Conservation (phyloP, 2,113 vertebrate species). For the Phyllostomus hastatus region DNA sequence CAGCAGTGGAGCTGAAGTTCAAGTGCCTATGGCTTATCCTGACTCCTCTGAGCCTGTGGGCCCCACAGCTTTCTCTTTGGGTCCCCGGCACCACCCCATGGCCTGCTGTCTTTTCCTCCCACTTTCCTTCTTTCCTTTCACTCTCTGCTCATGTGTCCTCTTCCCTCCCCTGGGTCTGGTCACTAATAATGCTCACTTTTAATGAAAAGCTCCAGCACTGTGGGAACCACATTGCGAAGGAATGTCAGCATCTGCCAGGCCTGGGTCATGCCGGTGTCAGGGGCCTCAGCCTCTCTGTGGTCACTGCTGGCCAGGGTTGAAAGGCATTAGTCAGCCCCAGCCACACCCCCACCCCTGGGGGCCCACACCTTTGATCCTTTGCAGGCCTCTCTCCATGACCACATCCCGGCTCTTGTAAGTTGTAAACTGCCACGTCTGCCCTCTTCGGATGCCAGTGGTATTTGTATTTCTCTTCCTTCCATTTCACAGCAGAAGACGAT, state of each 20-base stretch:
- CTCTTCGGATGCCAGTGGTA: background rate
- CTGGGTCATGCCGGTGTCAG: conserved; percentile 43
- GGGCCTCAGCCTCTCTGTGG: conserved; percentile 36
- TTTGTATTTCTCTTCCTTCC: background rate
- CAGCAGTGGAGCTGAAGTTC: too few relatives aligned
- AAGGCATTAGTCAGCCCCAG: conserved; percentile 23
- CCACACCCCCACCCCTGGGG: background rate
- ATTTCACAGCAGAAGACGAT: background rate
- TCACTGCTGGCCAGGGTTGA: conserved; percentile 54
- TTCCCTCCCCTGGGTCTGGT: background rate
- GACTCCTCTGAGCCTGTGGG: background rate
- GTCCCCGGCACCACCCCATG: background rate
- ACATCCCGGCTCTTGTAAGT: conserved; percentile 4
- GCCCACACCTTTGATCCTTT: conserved; percentile 58
- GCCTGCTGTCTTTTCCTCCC: background rate
- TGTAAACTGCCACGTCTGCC: background rate
- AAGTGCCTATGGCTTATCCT: background rate
- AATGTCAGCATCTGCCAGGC: conserved; percentile 4
- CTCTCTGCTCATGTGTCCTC: background rate
- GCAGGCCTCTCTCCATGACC: conserved; percentile 48
- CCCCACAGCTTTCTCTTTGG: background rate
- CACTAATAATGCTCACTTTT: background rate
- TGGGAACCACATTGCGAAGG: conserved; percentile 2
- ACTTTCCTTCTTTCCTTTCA: background rate
- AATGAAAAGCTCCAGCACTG: background rate